Conservation (phyloP, 2,888 invertebrate genomes). For the Dioctria rufipes region DNA sequence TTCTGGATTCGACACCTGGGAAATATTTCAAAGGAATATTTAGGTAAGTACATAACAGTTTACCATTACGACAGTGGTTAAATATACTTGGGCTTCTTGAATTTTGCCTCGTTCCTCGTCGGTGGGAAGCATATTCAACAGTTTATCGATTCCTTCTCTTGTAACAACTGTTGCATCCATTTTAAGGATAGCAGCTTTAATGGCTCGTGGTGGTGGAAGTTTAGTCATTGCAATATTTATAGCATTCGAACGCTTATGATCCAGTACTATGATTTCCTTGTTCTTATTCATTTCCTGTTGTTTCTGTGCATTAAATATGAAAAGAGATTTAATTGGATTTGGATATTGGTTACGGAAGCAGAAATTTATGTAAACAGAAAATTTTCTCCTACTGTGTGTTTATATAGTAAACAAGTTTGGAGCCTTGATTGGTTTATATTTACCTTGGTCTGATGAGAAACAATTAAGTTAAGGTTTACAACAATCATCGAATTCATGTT, state of each 20-base stretch:
- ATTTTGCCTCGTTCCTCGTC: slow-evolving; percentile 97
- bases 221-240: slow-evolving; percentile 99
- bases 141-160: slow-evolving; percentile 97
- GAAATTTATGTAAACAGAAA: not conserved
- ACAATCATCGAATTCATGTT: not conserved
- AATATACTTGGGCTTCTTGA: slow-evolving; percentile 86
- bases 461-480: not conserved
- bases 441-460: slow-evolving; percentile 1
- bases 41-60: not conserved
- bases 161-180: slow-evolving; percentile 99
- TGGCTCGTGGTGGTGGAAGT: slow-evolving; percentile 96
- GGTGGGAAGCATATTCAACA: slow-evolving; percentile 96
- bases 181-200: slow-evolving; percentile 98
- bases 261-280: slow-evolving; percentile 94
- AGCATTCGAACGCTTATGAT: slow-evolving; percentile 97
- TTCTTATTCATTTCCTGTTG: slow-evolving; percentile 88
- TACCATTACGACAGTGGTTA: not conserved
- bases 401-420: not conserved
- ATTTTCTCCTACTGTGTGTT: not conserved
- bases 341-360: not conserved
- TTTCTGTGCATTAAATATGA: slow-evolving; percentile 74
- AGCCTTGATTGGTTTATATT: slow-evolving; percentile 22
- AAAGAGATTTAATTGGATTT: slow-evolving; percentile 2
- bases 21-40: slow-evolving; percentile 22
- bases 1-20: slow-evolving; percentile 69